These are phyloP conservation scores for Ammospiza maritima DNA, from an alignment of 2,797 vertebrate genomes.

Conservation along the genomic window DNA sequence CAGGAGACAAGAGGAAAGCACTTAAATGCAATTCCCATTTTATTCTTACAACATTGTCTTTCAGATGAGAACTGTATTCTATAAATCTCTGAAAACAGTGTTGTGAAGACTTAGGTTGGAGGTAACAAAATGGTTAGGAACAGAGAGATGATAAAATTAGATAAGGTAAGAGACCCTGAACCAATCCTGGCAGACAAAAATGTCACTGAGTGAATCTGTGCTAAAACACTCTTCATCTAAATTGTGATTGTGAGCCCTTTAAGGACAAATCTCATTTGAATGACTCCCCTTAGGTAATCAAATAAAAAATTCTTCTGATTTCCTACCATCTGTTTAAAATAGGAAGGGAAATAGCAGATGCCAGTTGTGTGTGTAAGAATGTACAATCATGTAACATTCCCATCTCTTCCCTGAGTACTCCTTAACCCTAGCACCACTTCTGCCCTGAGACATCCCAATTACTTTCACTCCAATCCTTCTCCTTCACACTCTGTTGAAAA, in stretches of 20 bases:
- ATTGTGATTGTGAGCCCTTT: neutral
- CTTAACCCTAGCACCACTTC: neutral
- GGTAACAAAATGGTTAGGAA: neutral
- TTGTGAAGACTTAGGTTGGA: neutral
- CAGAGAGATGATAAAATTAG: neutral
- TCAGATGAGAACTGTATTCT: neutral
- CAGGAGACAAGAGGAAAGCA: neutral
- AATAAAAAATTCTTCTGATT: neutral
- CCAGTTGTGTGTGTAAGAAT: neutral
- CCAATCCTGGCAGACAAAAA: neutral
- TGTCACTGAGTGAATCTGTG: neutral
- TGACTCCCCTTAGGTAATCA: neutral
- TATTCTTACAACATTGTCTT: neutral
- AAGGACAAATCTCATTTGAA: neutral
- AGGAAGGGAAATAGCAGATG: neutral
- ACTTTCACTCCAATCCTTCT: neutral
- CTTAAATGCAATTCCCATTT: neutral
- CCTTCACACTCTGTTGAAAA: neutral
- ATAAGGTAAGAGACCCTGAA: neutral
- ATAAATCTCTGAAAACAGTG: neutral
- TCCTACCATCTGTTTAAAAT: neutral
- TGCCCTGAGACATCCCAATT: neutral
- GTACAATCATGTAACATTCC: neutral
- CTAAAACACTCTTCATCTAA: neutral
- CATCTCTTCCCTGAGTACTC: neutral